These are phyloP conservation scores for Leptonema lineaticorne DNA, from an alignment of 1,140 invertebrate species.

Conservation along the genomic window DNA sequence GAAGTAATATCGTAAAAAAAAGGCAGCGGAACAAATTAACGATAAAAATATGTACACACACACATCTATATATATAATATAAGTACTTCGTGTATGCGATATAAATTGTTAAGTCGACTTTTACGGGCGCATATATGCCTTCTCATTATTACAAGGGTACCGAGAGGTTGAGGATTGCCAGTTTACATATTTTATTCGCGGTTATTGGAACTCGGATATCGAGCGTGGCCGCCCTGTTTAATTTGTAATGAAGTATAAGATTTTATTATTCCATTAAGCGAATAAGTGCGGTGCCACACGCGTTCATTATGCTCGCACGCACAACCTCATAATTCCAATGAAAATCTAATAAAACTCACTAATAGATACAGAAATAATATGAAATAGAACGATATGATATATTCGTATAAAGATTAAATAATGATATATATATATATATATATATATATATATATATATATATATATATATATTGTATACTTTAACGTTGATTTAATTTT, in stretches of 20 bases:
- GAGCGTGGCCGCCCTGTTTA: slow-evolving; percentile 28
- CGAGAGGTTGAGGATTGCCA: background rate
- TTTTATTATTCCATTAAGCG: slow-evolving; percentile 36
- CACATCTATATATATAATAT: too few relatives aligned
- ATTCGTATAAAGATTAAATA: too few relatives aligned
- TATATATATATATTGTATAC: too few relatives aligned
- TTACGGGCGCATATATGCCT: background rate
- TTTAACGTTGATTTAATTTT: too few relatives aligned
- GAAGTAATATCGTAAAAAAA: slow-evolving; percentile 18
- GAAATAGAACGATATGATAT: too few relatives aligned
- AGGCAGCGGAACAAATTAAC: slow-evolving; percentile 16
- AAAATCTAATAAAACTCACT: too few relatives aligned
- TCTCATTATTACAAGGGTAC: background rate
- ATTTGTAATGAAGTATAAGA: slow-evolving; percentile 37
- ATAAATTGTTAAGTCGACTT: slow-evolving; percentile 1
- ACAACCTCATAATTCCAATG: too few relatives aligned
- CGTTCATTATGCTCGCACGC: background rate
- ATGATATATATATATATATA: too few relatives aligned
- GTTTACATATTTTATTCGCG: slow-evolving; percentile 22
- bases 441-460: too few relatives aligned
- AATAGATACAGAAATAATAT: too few relatives aligned
- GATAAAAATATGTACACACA: too few relatives aligned
- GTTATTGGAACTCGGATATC: slow-evolving; percentile 24
- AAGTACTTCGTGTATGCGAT: too few relatives aligned
- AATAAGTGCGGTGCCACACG: slow-evolving; percentile 30